Conservation (phyloP, 2,797 vertebrate species). For the Clamator glandarius region DNA sequence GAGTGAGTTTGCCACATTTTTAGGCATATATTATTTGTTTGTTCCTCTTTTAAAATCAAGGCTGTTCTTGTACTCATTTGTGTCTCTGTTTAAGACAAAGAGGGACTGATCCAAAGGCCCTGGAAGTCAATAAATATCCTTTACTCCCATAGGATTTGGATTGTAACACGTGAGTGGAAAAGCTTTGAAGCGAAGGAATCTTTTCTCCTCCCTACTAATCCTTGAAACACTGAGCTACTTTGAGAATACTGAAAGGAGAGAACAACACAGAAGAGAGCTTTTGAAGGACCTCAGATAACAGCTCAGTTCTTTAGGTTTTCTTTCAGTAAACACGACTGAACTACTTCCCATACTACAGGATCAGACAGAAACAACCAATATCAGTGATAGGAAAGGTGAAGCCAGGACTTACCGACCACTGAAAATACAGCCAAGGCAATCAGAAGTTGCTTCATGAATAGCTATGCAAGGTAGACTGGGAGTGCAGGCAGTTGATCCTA, state of each 20-base stretch:
- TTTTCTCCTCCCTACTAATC: not conserved
- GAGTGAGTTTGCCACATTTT: not conserved
- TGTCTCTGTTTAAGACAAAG: not conserved
- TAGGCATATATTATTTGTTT: not conserved
- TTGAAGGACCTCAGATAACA: not conserved
- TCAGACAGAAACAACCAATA: not conserved
- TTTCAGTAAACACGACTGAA: not conserved
- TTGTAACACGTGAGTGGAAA: not conserved
- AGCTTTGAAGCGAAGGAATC: not conserved
- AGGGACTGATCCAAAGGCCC: not conserved
- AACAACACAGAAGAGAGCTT: not conserved
- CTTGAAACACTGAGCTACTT: not conserved
- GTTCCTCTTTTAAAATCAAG: not conserved
- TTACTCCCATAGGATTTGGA: not conserved
- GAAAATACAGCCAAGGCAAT: not conserved
- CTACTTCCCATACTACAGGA: not conserved
- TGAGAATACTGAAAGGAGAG: not conserved
- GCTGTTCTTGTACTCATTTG: not conserved
- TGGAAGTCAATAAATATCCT: not conserved
- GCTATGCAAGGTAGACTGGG: not conserved
- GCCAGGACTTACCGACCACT: slow-evolving; percentile 46
- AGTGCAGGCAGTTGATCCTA: not conserved
- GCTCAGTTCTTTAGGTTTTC: not conserved
- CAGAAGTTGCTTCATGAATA: slow-evolving; percentile 62
- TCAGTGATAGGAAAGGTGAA: not conserved